Evolutionary conservation across 64 coral and sea anemone species (phyloP).

Genomic region (Exaiptasia diaphana): DNA sequence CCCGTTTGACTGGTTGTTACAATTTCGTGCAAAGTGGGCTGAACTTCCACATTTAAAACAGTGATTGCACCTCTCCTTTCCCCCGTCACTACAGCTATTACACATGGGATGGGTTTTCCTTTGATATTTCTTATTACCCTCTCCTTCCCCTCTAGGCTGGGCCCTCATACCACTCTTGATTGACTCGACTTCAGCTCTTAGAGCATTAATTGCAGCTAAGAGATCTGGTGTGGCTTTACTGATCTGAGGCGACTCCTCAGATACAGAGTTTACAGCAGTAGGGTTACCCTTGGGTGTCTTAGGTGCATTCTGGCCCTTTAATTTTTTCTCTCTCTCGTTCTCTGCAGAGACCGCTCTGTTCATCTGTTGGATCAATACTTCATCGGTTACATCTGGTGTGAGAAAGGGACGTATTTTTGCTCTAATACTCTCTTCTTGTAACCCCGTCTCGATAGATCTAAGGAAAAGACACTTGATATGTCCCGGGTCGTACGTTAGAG

Average conservation of each 20-base stretch:
- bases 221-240: slow-evolving; percentile 22
- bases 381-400: slow-evolving; percentile 43
- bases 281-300: slow-evolving; percentile 14
- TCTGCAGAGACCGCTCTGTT: slow-evolving; percentile 41
- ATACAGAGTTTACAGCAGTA: slow-evolving; percentile 22
- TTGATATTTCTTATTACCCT: slow-evolving; percentile 1
- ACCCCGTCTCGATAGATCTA: slow-evolving; percentile 51
- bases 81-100: slow-evolving; percentile 8
- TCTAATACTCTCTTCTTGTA: slow-evolving; percentile 56
- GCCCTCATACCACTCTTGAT: slow-evolving; percentile 44
- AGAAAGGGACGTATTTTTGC: slow-evolving; percentile 65
- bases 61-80: slow-evolving; percentile 38
- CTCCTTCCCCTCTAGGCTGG: slow-evolving; percentile 9
- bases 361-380: slow-evolving; percentile 60
- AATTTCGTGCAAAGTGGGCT: slow-evolving; percentile 22
- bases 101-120: slow-evolving; percentile 36
- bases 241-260: slow-evolving; percentile 5
- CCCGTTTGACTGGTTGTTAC: slow-evolving; percentile 6
- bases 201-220: slow-evolving; percentile 43
- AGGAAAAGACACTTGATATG: slow-evolving; percentile 54
- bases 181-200: slow-evolving; percentile 39
- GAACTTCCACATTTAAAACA: slow-evolving; percentile 78
- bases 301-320: slow-evolving; percentile 4
- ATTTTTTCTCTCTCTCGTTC: slow-evolving; percentile 65
- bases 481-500: slow-evolving; percentile 5